Evolutionary conservation across 2,888 invertebrate species (phyloP).

Genomic region (Papilio gigon): DNA sequence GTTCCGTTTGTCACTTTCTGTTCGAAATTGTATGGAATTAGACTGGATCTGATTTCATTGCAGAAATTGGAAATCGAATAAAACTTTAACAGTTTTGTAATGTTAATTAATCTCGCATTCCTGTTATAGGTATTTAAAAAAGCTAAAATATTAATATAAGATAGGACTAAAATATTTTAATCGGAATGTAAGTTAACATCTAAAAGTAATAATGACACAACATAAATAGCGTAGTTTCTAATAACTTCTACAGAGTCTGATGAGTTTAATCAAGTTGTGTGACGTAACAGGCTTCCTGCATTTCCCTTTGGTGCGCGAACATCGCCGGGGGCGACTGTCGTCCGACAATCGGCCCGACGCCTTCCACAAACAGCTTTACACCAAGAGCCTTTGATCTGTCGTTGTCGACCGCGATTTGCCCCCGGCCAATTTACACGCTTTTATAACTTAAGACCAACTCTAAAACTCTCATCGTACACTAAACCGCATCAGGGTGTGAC

Average conservation of each 20-base stretch:
- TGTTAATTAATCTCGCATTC: background rate
- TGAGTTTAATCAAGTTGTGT: slow-evolving; percentile 4
- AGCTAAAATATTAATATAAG: too few relatives aligned
- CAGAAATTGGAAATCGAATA: background rate
- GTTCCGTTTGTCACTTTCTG: background rate
- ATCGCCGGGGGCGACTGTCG: slow-evolving; percentile 17
- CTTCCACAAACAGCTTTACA: slow-evolving; percentile 57
- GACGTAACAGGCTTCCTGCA: slow-evolving; percentile 19
- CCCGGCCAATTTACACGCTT: slow-evolving; percentile 40
- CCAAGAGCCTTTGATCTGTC: slow-evolving; percentile 57
- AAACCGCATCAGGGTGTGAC: slow-evolving; percentile 13
- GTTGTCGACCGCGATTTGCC: slow-evolving; percentile 54
- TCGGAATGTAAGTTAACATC: too few relatives aligned
- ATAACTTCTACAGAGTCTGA: background rate
- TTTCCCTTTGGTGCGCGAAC: slow-evolving; percentile 5
- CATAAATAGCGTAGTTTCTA: background rate
- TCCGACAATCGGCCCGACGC: slow-evolving; percentile 39
- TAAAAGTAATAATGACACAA: too few relatives aligned
- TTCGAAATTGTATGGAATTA: background rate
- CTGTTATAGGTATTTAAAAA: too few relatives aligned
- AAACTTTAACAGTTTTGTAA: background rate
- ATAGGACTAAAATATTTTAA: too few relatives aligned
- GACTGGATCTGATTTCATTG: background rate
- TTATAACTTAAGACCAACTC: slow-evolving; percentile 22
- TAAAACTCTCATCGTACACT: slow-evolving; percentile 25